Evolutionary conservation across 35 echinoderm and acorn worm species (phyloP).

Genomic region (Ophioderma brevispina): DNA sequence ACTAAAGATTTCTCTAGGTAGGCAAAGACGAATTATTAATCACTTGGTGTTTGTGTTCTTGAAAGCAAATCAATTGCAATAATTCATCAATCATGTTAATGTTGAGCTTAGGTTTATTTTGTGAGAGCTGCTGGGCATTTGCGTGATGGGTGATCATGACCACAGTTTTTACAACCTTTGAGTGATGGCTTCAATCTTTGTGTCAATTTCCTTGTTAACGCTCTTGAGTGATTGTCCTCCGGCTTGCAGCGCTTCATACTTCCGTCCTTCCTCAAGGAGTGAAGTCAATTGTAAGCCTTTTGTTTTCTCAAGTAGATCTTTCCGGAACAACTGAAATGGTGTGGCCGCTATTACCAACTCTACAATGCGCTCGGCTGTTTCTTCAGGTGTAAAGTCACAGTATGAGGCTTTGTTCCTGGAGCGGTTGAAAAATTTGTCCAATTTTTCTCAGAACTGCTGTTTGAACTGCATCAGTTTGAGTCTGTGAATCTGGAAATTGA

Average conservation of each 20-base stretch:
- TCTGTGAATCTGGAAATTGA: slow-evolving; percentile 46
- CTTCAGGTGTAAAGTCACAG: slow-evolving; percentile 30
- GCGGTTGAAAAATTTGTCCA: slow-evolving; percentile 59
- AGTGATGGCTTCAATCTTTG: not conserved
- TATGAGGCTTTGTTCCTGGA: slow-evolving; percentile 37
- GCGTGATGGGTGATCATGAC: slow-evolving; percentile 34
- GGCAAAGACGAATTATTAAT: too few species aligned
- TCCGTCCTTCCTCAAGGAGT: slow-evolving; percentile 41
- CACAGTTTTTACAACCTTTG: slow-evolving; percentile 49
- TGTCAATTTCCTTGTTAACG: slow-evolving; percentile 8
- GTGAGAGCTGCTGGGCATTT: slow-evolving; percentile 82
- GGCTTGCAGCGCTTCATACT: slow-evolving; percentile 56
- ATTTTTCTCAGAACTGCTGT: slow-evolving; percentile 18
- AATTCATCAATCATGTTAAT: not conserved
- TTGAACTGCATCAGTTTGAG: slow-evolving; percentile 33
- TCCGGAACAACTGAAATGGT: slow-evolving; percentile 42
- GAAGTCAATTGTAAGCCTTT: slow-evolving; percentile 31
- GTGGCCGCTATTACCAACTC: slow-evolving; percentile 59
- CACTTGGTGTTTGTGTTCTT: too few species aligned
- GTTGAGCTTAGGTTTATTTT: not conserved
- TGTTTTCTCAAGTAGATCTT: slow-evolving; percentile 43
- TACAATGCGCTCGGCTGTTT: slow-evolving; percentile 28
- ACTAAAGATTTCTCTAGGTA: too few species aligned
- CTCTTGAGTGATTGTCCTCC: slow-evolving; percentile 17
- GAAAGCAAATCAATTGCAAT: too few species aligned